Percentiles rank a stretch among this genome's conserved stretches.
Evolutionary conservation across 2,113 vertebrate genomes (phyloP).

Genomic region (Limnothrissa miodon): DNA sequence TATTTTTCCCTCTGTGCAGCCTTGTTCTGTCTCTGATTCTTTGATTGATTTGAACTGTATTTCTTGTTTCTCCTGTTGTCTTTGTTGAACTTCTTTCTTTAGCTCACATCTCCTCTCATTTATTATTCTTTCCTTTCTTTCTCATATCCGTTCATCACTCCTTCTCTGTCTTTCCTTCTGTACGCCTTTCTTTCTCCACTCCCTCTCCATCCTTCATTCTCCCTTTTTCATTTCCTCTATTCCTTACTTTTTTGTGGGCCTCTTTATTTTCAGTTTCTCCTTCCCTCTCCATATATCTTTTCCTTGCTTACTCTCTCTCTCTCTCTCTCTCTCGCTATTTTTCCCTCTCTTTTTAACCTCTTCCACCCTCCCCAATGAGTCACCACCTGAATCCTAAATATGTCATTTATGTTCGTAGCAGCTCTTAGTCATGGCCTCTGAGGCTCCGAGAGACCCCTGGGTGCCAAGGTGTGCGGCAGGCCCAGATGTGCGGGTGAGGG

Average conservation of each 20-base stretch:
- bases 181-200: not conserved
- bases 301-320: not conserved
- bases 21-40: not conserved
- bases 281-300: not conserved
- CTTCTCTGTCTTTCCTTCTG: not conserved
- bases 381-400: not conserved
- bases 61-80: not conserved
- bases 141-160: not conserved
- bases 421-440: slow-evolving; percentile 2
- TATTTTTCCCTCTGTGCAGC: not conserved
- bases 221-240: not conserved
- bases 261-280: not conserved
- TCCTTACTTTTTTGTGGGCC: not conserved
- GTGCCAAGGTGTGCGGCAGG: not conserved
- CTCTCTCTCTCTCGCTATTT: not conserved
- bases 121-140: not conserved
- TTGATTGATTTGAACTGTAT: not conserved
- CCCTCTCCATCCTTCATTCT: not conserved
- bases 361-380: not conserved
- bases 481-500: not conserved
- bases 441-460: not conserved
- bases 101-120: not conserved
- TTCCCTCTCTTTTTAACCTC: not conserved
- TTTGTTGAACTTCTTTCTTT: not conserved
- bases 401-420: not conserved